Percentiles rank a stretch among this genome's conserved stretches.
Conservation (phyloP, 2,797 vertebrate genomes). For the Sebastes kiyomatsui region DNA sequence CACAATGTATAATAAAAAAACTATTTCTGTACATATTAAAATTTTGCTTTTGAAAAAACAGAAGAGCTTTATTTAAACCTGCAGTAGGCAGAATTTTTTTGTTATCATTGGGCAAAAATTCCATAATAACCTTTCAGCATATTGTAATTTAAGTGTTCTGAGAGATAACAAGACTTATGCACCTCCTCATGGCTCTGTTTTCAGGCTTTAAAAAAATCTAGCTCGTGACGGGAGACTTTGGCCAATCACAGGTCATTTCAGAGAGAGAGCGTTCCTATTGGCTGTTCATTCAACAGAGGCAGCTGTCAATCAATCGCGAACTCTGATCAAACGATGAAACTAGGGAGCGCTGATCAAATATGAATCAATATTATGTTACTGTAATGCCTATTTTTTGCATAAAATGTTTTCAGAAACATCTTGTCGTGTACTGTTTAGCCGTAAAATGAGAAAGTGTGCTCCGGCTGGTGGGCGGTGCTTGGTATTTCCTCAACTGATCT, state of each 20-base stretch:
- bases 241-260: background rate
- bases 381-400: fast-evolving
- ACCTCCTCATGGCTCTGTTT: background rate
- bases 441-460: no score
- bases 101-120: background rate
- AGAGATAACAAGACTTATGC: background rate
- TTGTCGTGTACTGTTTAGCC: no score
- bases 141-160: background rate
- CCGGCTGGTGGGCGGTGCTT: no score
- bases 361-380: background rate
- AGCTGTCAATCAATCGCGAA: background rate
- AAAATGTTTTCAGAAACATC: no score
- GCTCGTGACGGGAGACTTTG: background rate
- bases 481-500: no score
- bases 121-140: background rate
- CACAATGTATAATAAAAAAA: background rate
- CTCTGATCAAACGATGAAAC: background rate
- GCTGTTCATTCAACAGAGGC: background rate
- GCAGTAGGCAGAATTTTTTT: background rate
- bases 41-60: background rate
- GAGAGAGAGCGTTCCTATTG: background rate
- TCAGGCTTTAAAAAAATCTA: no score
- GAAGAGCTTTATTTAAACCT: background rate
- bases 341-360: background rate
- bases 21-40: background rate